Evolutionary conservation across 1,140 invertebrate genomes (phyloP), one percentile per base, ranked within the genome.

Genomic region (Drosophila sucinea): DNA sequence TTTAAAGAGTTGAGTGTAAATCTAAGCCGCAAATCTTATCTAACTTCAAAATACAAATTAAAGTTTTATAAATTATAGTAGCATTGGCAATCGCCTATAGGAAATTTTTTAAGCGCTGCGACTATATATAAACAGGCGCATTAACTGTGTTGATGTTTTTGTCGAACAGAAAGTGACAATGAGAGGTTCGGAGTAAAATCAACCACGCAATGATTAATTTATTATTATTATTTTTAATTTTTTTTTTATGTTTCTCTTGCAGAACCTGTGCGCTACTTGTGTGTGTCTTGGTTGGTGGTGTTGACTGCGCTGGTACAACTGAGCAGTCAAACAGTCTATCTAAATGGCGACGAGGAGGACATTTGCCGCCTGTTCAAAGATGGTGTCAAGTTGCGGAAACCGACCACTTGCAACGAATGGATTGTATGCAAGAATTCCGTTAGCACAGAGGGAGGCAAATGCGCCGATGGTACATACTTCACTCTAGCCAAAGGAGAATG

Each of bases 301-400:
- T 41, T 77, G 61, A 60, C 33, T 38, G 29, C 71, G 8, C 60
- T 70, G 27, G 63, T 77, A 40, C 33, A 70, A 38, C n/a, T 56
- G 6, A 81, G 81, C 74, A 68, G 25, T 23, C 78, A 80, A 51
- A 73, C 72, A n/a, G 72, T 72, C 10, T 66, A 60, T n/a, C 2
- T 75, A 0, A 56, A 54, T 38, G 47, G 58, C 32, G 33, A 40
- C 0, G 35, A 74, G n/a, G 82, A 74, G 29, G 85, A 91, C 3
- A 56, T 91, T 29, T 91, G 90, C 17, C 77, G 79, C 0, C 64
- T 86, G 0, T 86, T 91, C 32, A 27, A 67, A 7, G 67, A 84
- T 58, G 61, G 61, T 30, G 74, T 80, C 0, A 54, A 47, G 1
- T 11, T 91, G 4, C 77, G 85, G 0, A 77, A 90, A 47, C 90